Percentiles rank a stretch among this genome's conserved stretches.
These are phyloP conservation scores for Cephus sareptanus DNA, from an alignment of 2,888 invertebrate genomes.

Conservation along the genomic window DNA sequence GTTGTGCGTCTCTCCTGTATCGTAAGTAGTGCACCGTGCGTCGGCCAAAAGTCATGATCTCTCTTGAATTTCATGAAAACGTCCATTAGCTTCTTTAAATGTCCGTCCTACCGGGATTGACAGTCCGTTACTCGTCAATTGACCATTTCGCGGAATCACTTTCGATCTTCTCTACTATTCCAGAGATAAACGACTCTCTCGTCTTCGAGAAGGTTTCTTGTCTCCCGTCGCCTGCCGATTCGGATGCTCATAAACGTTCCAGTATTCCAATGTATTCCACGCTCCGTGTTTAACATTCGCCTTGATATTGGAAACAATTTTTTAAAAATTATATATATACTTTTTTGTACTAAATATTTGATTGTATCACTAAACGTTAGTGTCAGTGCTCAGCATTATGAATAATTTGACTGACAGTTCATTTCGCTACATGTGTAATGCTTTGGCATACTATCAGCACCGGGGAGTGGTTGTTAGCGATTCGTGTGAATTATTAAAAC, in stretches of 20 bases:
- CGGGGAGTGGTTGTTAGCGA: background rate
- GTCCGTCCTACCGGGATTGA: background rate
- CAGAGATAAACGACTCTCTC: background rate
- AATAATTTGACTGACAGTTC: background rate
- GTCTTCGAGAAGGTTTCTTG: background rate
- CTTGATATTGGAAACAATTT: background rate
- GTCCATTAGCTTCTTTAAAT: background rate
- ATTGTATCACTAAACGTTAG: background rate
- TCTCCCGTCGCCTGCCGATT: background rate
- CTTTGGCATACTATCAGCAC: background rate
- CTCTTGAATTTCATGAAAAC: background rate
- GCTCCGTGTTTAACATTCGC: background rate
- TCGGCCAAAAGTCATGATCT: background rate
- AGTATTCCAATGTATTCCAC: background rate
- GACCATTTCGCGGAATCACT: background rate
- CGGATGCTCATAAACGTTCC: background rate
- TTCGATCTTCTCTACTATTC: background rate
- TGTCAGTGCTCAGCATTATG: background rate
- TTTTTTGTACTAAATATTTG: background rate
- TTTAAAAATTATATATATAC: background rate
- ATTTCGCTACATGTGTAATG: background rate
- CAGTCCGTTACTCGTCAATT: background rate
- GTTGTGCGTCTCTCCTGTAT: background rate
- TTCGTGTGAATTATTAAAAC: background rate
- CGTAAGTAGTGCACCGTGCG: background rate